phyloP scores from a whole-genome alignment of 2,113 vertebrate genomes.

The mouse (Mus musculus) region DNA sequence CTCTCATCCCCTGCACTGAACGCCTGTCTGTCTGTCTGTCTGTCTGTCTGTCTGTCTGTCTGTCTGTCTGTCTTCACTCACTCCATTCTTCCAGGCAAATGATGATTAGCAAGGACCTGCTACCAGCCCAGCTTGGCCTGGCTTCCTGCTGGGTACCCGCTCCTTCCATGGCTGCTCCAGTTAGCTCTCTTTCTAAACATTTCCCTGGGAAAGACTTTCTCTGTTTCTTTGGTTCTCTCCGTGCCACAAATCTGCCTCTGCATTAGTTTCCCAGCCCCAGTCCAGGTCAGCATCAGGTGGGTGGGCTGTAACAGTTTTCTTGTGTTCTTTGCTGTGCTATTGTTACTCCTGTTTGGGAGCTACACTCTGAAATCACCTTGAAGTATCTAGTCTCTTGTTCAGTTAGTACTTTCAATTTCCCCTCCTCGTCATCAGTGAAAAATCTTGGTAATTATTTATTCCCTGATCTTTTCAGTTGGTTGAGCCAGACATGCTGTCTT shows the following conservation, averaged over 20 bases:
- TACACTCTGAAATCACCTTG: slow-evolving; percentile 46
- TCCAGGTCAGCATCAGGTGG: neutral
- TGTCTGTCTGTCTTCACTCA: neutral
- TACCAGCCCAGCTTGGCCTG: neutral
- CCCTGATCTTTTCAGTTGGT: neutral
- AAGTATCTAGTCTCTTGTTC: slow-evolving; percentile 9
- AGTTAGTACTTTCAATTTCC: neutral
- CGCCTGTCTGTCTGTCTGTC: too few relatives aligned
- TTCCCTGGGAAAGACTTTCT: neutral
- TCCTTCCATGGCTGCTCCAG: neutral
- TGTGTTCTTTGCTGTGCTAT: neutral
- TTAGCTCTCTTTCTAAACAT: neutral
- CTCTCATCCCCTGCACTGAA: neutral
- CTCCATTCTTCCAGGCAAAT: too few relatives aligned
- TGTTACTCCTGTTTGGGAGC: neutral
- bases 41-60: too few relatives aligned
- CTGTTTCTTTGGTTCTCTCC: neutral
- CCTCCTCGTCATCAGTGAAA: neutral
- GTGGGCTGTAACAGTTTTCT: neutral
- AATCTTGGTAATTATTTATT: neutral
- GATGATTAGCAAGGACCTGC: neutral
- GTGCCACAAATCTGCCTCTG: neutral
- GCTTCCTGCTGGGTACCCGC: neutral
- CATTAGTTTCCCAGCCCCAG: neutral
- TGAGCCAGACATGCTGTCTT: neutral